Percentiles rank a stretch among this genome's conserved stretches.
These are phyloP conservation scores for Geotrupes spiniger DNA, from an alignment of 2,888 invertebrate genomes.

Conservation along the genomic window DNA sequence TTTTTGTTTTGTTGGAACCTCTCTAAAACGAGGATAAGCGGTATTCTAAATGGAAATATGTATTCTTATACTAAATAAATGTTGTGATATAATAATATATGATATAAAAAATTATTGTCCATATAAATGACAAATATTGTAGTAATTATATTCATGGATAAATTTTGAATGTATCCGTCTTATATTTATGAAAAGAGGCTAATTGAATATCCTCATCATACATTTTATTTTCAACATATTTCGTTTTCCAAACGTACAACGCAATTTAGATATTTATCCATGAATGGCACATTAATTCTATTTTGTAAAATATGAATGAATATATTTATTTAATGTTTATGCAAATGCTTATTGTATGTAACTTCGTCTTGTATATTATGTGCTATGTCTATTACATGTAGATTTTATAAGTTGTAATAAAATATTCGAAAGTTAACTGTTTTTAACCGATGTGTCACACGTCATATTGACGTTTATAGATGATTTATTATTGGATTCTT, in stretches of 20 bases:
- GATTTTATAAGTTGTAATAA: constrained; percentile 41
- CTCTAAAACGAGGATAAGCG: constrained; percentile 34
- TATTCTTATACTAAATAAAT: constrained; percentile 36
- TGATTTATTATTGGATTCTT: not conserved
- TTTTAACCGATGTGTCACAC: not conserved
- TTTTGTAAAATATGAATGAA: not conserved
- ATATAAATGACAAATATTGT: not conserved
- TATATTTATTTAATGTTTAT: not conserved
- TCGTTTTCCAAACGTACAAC: too few species aligned
- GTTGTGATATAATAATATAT: constrained; percentile 35
- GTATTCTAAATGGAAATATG: constrained; percentile 43
- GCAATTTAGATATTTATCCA: too few species aligned
- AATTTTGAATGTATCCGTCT: too few species aligned
- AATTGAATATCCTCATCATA: too few species aligned
- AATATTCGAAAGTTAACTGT: constrained; percentile 13
- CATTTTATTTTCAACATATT: too few species aligned
- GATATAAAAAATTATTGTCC: constrained; percentile 22
- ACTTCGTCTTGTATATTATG: constrained; percentile 23
- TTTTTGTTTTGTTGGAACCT: not conserved
- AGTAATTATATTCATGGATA: too few species aligned
- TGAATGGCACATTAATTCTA: constrained; percentile 1
- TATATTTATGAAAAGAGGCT: too few species aligned
- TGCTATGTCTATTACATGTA: constrained; percentile 27
- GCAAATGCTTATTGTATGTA: constrained; percentile 1
- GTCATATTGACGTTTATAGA: not conserved